Percentiles rank a stretch among this genome's conserved stretches.
Conservation (phyloP, 2,797 vertebrate species). For the Hydrocynus forskahlii region DNA sequence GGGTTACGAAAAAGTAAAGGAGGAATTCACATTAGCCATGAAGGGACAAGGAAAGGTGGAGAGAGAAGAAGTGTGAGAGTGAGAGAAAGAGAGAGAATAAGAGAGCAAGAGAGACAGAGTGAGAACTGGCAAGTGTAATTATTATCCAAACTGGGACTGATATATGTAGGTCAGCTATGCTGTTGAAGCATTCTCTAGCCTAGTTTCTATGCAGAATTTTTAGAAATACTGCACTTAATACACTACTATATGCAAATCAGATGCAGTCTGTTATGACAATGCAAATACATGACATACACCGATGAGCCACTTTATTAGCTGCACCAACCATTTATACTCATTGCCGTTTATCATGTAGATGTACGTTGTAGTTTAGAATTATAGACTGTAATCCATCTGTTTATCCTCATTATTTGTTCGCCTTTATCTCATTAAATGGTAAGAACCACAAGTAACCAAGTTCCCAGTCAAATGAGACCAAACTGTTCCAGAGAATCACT, state of each 20-base stretch:
- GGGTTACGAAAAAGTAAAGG: slow-evolving; percentile 22
- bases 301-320: no score
- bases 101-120: slow-evolving; percentile 6
- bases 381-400: no score
- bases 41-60: background rate
- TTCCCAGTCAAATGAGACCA: no score
- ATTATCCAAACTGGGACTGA: slow-evolving; percentile 49
- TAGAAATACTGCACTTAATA: background rate
- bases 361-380: no score
- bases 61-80: slow-evolving; percentile 4
- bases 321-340: no score
- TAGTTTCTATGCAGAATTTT: slow-evolving; percentile 23
- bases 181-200: slow-evolving; percentile 31
- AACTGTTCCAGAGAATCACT: no score
- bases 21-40: background rate
- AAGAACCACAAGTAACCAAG: no score
- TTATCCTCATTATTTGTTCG: no score
- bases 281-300: background rate
- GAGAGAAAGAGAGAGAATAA: background rate
- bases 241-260: background rate
- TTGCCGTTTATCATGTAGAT: no score
- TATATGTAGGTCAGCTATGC: slow-evolving; percentile 51
- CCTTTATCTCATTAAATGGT: no score
- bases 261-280: background rate
- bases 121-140: slow-evolving; percentile 40